These are phyloP conservation scores for Machimus atricapillus DNA, from an alignment of 2,888 invertebrate genomes.

Conservation along the genomic window DNA sequence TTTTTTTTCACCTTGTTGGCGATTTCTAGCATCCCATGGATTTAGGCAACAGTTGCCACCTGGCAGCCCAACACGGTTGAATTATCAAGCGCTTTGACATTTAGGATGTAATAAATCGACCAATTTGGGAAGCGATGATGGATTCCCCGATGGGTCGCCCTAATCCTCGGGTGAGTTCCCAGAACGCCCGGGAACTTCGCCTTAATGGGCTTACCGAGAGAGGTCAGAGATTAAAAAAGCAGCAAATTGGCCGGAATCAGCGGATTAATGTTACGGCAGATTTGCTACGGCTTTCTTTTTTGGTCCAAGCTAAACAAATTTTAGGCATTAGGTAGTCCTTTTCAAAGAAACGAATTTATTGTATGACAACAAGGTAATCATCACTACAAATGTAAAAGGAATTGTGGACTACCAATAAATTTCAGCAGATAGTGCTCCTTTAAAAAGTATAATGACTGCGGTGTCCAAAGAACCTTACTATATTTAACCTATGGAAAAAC, in stretches of 20 bases:
- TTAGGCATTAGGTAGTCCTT: not conserved
- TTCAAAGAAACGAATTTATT: not conserved
- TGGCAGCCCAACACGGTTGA: not conserved
- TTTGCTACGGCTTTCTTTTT: not conserved
- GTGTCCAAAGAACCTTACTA: too few relatives aligned
- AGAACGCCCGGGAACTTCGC: not conserved
- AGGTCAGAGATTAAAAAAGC: not conserved
- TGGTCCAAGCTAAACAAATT: not conserved
- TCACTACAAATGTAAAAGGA: too few relatives aligned
- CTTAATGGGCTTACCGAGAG: not conserved
- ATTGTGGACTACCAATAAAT: too few relatives aligned
- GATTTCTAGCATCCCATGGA: not conserved
- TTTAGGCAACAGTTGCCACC: not conserved
- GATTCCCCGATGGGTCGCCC: not conserved
- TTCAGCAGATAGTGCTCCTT: too few relatives aligned
- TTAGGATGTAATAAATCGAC: not conserved
- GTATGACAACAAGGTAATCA: too few relatives aligned
- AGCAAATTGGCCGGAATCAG: not conserved
- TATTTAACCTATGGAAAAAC: too few relatives aligned
- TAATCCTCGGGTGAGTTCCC: not conserved
- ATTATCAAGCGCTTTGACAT: not conserved
- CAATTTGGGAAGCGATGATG: not conserved
- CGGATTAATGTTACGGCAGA: not conserved
- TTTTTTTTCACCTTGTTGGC: not conserved
- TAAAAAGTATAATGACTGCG: too few relatives aligned